These are phyloP conservation scores for Dolichoris vasculosae DNA, from an alignment of 1,140 invertebrate species.

Conservation along the genomic window DNA sequence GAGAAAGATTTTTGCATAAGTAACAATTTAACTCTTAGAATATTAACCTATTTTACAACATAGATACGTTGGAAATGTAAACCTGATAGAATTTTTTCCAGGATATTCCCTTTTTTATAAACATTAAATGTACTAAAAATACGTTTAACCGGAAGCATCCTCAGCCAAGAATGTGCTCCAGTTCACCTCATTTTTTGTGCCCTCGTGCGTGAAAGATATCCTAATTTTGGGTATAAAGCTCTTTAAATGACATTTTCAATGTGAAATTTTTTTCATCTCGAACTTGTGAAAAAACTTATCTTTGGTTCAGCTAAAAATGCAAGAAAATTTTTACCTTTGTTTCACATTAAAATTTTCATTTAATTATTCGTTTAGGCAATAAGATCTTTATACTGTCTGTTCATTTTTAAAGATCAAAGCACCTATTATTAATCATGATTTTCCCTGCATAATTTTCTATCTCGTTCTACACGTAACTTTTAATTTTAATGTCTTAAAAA, in stretches of 20 bases:
- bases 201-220: conserved; percentile 26
- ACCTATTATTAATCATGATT: not conserved
- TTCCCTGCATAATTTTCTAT: not conserved
- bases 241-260: not conserved
- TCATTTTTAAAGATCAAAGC: not conserved
- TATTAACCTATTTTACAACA: not conserved
- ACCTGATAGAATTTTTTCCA: not conserved
- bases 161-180: conserved; percentile 12
- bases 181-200: conserved; percentile 11
- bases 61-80: not conserved
- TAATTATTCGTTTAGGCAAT: not conserved
- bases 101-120: not conserved
- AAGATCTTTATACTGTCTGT: not conserved
- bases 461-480: not conserved
- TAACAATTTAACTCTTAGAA: not conserved
- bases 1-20: not conserved
- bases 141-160: not conserved
- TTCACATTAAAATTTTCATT: not conserved
- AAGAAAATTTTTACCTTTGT: not conserved
- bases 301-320: not conserved
- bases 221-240: conserved; percentile 11
- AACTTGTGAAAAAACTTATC: not conserved
- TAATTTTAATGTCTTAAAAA: not conserved
- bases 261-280: not conserved
- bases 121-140: not conserved